A percentile compares a stretch with the other conserved stretches of the same genome.
These are phyloP conservation scores for Athalia circularis DNA, from an alignment of 2,888 invertebrate genomes.

Conservation along the genomic window DNA sequence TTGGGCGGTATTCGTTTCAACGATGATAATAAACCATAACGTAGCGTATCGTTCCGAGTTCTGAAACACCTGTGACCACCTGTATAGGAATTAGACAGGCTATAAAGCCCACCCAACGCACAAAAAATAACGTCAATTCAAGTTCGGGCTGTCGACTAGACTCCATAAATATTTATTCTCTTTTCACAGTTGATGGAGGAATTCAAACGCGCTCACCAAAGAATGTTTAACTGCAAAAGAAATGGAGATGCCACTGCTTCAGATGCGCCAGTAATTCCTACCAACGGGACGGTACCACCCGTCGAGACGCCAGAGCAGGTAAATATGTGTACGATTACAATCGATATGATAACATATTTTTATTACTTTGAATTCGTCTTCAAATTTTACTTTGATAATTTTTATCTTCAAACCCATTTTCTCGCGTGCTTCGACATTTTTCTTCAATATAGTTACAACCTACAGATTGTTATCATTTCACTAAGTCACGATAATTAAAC, in stretches of 20 bases:
- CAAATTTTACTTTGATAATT: too few species aligned
- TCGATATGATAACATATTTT: not conserved
- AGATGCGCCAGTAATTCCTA: conserved; percentile 2
- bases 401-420: too few species aligned
- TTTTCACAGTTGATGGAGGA: conserved; percentile 85
- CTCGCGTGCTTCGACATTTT: too few species aligned
- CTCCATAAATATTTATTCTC: conserved; percentile 21
- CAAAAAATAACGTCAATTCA: conserved; percentile 17
- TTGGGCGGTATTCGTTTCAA: not conserved
- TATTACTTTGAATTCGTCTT: too few species aligned
- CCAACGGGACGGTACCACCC: conserved; percentile 4
- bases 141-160: not conserved
- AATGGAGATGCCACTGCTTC: conserved; percentile 18
- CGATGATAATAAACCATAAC: conserved; percentile 34
- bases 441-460: too few species aligned
- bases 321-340: not conserved
- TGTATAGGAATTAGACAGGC: not conserved
- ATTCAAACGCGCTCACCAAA: conserved; percentile 90
- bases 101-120: conserved; percentile 7
- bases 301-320: conserved; percentile 33
- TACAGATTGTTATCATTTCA: too few species aligned
- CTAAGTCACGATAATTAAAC: too few species aligned
- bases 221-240: conserved; percentile 81
- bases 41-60: conserved; percentile 37
- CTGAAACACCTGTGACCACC: conserved; percentile 20